Conservation (phyloP, 2,797 vertebrate species). For the Microctenopoma steveboyesi region DNA sequence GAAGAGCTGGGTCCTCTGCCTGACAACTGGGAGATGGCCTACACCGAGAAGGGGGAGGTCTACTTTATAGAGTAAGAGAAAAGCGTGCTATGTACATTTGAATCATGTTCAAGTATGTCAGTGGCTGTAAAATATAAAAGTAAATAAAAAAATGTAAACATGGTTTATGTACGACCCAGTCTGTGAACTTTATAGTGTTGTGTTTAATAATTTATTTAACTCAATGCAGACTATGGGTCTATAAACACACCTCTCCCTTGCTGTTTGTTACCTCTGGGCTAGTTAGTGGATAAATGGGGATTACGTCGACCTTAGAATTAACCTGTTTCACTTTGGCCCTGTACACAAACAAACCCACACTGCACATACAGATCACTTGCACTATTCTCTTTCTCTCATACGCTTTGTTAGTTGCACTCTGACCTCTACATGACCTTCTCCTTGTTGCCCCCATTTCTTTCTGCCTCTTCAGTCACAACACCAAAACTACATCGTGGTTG, state of each 20-base stretch:
- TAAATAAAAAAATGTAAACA: no score
- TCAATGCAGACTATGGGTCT: conserved; percentile 44
- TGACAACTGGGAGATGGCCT: conserved; percentile 99
- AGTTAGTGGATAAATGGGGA: conserved; percentile 91
- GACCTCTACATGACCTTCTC: conserved; percentile 38
- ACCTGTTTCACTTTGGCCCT: conserved; percentile 36
- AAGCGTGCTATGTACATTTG: background rate
- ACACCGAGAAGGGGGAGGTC: conserved; percentile 99
- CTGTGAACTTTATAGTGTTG: conserved; percentile 40
- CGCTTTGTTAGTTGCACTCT: conserved; percentile 35
- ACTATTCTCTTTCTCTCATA: background rate
- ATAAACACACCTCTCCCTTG: conserved; percentile 77
- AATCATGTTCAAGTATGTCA: background rate
- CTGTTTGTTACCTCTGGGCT: conserved; percentile 90
- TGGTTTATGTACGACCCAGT: conserved; percentile 29
- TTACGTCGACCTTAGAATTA: conserved; percentile 80
- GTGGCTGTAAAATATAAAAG: background rate
- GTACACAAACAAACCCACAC: background rate
- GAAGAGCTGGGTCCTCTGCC: conserved; percentile 93
- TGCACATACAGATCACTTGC: conserved; percentile 20
- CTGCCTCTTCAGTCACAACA: conserved; percentile 93
- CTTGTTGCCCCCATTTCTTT: conserved; percentile 25
- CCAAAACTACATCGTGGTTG: conserved; percentile 99
- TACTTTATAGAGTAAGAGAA: conserved; percentile 95
- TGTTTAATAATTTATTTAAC: conserved; percentile 65